Evolutionary conservation across 2,113 vertebrate species (phyloP).

Genomic region (Holacanthus passer): DNA sequence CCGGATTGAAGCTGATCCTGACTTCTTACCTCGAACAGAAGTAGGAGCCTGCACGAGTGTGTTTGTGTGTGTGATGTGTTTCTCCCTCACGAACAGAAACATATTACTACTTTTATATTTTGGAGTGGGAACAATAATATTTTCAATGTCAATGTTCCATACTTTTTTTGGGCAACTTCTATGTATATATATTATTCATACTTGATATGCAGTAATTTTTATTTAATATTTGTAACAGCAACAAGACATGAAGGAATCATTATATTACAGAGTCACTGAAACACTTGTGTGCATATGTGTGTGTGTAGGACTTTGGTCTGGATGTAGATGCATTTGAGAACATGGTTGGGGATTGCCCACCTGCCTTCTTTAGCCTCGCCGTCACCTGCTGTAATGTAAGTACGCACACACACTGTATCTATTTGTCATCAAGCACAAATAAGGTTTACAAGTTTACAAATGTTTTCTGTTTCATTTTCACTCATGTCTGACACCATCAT

Average conservation of each 20-base stretch:
- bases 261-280: background rate
- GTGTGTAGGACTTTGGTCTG: conserved; percentile 91
- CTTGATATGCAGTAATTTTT: background rate
- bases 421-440: background rate
- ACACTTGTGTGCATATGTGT: conserved; percentile 12
- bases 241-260: background rate
- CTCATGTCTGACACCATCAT: background rate
- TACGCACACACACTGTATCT: too few relatives aligned
- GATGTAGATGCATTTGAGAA: conserved; percentile 89
- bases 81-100: background rate
- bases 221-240: background rate
- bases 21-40: conserved; percentile 94
- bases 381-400: conserved; percentile 94
- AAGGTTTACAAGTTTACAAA: background rate
- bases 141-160: too few relatives aligned
- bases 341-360: conserved; percentile 90
- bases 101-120: too few relatives aligned
- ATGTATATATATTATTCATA: too few relatives aligned
- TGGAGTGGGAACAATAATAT: background rate
- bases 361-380: conserved; percentile 89
- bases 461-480: background rate
- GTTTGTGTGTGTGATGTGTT: background rate
- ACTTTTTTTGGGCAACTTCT: too few relatives aligned
- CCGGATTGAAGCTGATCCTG: conserved; percentile 93
- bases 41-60: conserved; percentile 70